These are phyloP conservation scores for Amiota communis DNA, from an alignment of 2,888 invertebrate species.

Conservation along the genomic window DNA sequence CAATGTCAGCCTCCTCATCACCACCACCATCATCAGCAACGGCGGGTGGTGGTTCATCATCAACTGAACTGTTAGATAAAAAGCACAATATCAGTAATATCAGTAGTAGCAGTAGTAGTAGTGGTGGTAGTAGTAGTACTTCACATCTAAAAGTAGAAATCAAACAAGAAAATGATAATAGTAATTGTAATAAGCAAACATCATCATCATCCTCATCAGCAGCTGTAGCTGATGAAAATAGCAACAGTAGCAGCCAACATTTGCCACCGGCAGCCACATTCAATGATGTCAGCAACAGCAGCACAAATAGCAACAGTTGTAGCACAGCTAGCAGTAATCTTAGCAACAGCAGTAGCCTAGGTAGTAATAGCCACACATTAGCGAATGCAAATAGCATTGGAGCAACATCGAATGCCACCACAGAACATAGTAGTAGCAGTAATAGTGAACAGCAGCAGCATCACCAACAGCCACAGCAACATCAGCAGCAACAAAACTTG, in stretches of 20 bases:
- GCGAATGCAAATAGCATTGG: conserved; percentile 35
- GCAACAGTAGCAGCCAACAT: conserved; percentile 63
- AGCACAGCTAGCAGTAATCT: conserved; percentile 68
- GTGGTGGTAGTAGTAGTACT: no score
- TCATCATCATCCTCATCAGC: conserved; percentile 29
- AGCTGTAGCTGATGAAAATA: conserved; percentile 60
- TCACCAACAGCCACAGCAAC: conserved; percentile 32
- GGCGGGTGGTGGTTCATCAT: not conserved
- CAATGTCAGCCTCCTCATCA: conserved; percentile 19
- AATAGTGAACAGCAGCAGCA: conserved; percentile 40
- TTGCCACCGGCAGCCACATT: conserved; percentile 65
- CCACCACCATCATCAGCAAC: conserved; percentile 19
- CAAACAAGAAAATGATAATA: conserved; percentile 7
- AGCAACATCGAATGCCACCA: conserved; percentile 43
- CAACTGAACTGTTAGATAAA: not conserved
- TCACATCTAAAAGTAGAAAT: not conserved
- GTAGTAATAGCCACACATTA: conserved; percentile 53
- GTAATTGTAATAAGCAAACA: not conserved
- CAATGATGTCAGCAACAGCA: conserved; percentile 70
- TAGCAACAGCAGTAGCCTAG: conserved; percentile 62
- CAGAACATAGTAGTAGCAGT: conserved; percentile 33
- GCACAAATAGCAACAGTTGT: conserved; percentile 71
- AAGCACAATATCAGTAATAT: not conserved
- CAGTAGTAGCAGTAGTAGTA: not conserved
- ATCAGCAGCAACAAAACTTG: not conserved